Base-by-base conservation (phyloP, 2,888 invertebrate species). In the Cantharis lateralis region DNA sequence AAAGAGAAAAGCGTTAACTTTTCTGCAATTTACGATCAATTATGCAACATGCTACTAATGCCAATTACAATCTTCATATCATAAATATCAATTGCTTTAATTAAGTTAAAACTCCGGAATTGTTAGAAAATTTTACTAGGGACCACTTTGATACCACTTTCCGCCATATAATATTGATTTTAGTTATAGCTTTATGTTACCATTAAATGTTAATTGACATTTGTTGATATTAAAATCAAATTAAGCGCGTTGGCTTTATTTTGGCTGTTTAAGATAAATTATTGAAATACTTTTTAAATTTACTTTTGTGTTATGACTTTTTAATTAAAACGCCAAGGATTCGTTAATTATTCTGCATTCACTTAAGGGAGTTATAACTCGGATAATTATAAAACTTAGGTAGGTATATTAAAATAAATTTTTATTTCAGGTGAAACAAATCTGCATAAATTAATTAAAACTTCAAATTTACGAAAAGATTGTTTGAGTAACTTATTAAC, bases 81-180 rank as follows among this genome's bases (percentile, higher is more conserved):
- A 69, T 73, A 73, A 72, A 73, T 73, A 68, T 62, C 73, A 73
- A 73, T 73, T 69, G 69, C 15, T 24, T 9, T 63, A 24, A 32
- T 73, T 69, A 68, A 62, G 28, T 24, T 24, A 28, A 68, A 72
- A 62, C 26, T 26, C 61, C 16, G 73, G 24, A 62, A 66, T 66
- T 66, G 64, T 66, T 66, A 66, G 18, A 66, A 66, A 66, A 66
- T 66, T 66, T n/a, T 66, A 66, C 18, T 66, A 66, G 64, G 64
- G 64, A 66, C 64, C 64, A 66, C 24, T 66, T 66, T 48, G 48
- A 48, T 48, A n/a, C 48, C 26, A 4, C 26, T 28, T 28, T 28
- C 26, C n/a, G 48, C 48, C 48, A 48, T 48, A n/a, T 48, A n/a
- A 48, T 48, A 48, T 48, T 48, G 48, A 48, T 48, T 48, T 48